These are phyloP conservation scores for Tragelaphus oryx DNA, from an alignment of 2,797 vertebrate genomes.

Conservation along the genomic window DNA sequence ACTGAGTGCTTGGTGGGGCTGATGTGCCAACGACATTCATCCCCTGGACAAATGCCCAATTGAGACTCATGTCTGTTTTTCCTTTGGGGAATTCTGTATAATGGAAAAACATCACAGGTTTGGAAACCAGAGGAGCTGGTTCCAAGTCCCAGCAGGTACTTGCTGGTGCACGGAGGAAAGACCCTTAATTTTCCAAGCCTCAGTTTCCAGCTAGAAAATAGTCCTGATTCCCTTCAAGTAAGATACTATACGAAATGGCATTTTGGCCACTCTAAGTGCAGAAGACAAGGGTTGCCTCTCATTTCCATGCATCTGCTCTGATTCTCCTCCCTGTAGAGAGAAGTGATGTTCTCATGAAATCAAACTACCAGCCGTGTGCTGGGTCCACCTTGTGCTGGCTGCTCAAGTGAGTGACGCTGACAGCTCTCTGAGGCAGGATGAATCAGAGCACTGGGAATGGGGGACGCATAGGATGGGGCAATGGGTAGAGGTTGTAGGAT, in stretches of 20 bases:
- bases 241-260: neutral
- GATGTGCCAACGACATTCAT: neutral
- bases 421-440: accelerated
- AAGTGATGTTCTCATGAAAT: neutral
- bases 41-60: neutral
- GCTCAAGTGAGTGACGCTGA: neutral
- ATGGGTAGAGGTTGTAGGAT: neutral
- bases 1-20: neutral
- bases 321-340: neutral
- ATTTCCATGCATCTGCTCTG: neutral
- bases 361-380: neutral
- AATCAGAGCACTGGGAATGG: neutral
- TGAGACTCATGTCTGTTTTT: neutral
- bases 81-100: neutral
- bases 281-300: neutral
- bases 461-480: neutral
- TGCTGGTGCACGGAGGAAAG: neutral
- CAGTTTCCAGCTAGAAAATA: neutral
- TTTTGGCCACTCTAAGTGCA: neutral
- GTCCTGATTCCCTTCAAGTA: neutral
- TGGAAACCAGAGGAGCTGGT: neutral
- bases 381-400: neutral
- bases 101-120: neutral
- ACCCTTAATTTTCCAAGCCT: neutral
- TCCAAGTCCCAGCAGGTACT: neutral